These are phyloP conservation scores for Harpagus bidentatus DNA, from an alignment of 2,113 vertebrate genomes.

Conservation along the genomic window DNA sequence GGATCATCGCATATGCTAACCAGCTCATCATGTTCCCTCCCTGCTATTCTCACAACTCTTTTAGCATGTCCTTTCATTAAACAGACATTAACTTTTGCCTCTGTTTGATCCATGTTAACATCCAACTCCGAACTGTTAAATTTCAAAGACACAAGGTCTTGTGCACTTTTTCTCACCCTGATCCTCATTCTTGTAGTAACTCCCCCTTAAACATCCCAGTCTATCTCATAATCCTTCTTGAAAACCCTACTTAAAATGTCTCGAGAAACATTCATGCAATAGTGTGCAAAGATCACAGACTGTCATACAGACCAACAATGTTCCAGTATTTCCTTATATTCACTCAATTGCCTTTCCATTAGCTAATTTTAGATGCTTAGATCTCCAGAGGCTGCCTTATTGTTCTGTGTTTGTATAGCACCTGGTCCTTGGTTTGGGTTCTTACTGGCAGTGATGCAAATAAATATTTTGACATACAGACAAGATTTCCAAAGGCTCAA, in stretches of 20 bases:
- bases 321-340: background rate
- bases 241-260: background rate
- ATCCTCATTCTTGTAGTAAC: background rate
- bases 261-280: background rate
- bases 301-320: background rate
- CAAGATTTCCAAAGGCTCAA: background rate
- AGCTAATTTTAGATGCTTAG: background rate
- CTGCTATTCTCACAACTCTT: background rate
- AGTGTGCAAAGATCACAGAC: background rate
- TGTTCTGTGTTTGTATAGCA: background rate
- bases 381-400: background rate
- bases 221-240: background rate
- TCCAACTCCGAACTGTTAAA: background rate
- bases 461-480: background rate
- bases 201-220: background rate
- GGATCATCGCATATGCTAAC: background rate
- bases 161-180: fast-evolving
- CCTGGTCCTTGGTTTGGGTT: background rate
- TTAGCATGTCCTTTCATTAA: background rate
- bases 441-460: background rate
- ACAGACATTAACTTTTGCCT: background rate
- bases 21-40: background rate
- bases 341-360: background rate
- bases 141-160: background rate
- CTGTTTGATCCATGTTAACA: background rate